phyloP scores from a whole-genome alignment of 2,888 invertebrate species.

The Lasius platythorax region DNA sequence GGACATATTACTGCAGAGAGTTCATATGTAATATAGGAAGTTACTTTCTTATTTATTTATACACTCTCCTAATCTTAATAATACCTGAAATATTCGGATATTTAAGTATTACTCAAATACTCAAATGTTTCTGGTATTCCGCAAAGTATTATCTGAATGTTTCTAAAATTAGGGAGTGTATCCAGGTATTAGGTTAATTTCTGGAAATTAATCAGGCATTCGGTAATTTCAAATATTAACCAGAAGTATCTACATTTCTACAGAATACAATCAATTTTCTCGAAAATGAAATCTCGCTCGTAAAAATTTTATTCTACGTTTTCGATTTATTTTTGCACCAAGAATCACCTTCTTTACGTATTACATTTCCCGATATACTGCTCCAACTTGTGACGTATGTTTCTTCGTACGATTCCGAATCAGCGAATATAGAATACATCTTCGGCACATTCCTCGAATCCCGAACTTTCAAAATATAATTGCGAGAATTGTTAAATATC shows the following conservation, averaged over 20 bases:
- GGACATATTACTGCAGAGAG: neutral
- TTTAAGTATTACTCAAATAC: neutral
- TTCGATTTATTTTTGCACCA: neutral
- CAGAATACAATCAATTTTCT: no score
- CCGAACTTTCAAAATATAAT: neutral
- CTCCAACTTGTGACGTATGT: neutral
- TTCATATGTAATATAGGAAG: neutral
- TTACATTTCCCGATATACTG: neutral
- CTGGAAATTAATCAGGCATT: neutral
- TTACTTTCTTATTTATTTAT: neutral
- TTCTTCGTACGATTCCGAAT: neutral
- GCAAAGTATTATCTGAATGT: neutral
- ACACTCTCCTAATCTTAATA: neutral
- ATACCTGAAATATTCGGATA: neutral
- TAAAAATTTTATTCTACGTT: no score
- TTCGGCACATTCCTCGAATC: neutral
- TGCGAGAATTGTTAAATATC: neutral
- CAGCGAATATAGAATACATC: neutral
- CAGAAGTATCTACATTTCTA: no score
- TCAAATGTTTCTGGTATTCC: neutral
- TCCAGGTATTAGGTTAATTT: neutral
- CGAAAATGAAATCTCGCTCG: no score
- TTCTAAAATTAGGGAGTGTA: neutral
- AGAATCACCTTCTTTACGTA: neutral
- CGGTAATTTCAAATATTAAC: no score